phyloP scores from a whole-genome alignment of 2,888 invertebrate genomes.

The Neocrepidodera transversa region DNA sequence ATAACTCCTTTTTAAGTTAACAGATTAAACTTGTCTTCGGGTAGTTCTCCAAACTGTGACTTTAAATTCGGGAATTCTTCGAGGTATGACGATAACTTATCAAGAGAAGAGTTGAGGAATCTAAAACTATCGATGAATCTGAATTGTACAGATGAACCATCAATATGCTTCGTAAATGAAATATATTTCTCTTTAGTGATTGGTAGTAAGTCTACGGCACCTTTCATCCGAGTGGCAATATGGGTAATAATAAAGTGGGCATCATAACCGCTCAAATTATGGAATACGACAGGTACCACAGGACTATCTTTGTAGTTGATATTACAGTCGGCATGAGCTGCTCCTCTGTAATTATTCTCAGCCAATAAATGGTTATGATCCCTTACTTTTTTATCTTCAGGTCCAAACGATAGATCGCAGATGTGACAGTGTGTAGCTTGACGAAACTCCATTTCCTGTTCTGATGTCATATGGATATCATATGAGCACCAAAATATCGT shows the following conservation, averaged over 20 bases:
- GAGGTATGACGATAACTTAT: constrained; percentile 42
- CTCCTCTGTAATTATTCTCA: constrained; percentile 18
- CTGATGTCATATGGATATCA: constrained; percentile 13
- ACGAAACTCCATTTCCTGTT: constrained; percentile 17
- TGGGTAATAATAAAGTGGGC: constrained; percentile 43
- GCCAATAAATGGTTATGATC: constrained; percentile 25
- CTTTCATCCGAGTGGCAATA: constrained; percentile 37
- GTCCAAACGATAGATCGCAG: constrained; percentile 14
- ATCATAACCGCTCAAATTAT: constrained; percentile 47
- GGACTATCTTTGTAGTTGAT: constrained; percentile 38
- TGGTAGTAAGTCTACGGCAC: constrained; percentile 36
- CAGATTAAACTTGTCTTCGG: constrained; percentile 26
- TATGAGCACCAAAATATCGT: constrained; percentile 16
- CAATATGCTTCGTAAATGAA: too few species aligned
- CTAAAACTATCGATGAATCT: too few species aligned
- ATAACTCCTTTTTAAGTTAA: constrained; percentile 49
- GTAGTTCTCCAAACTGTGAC: constrained; percentile 7
- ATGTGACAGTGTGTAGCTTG: constrained; percentile 23
- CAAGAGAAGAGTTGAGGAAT: constrained; percentile 42
- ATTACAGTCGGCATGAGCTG: constrained; percentile 43
- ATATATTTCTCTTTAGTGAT: constrained; percentile 44
- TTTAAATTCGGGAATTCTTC: constrained; percentile 23
- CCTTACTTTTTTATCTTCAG: constrained; percentile 21
- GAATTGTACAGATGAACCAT: too few species aligned
- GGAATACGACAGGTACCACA: constrained; percentile 44